Conservation (phyloP, 2,797 vertebrate genomes). For the Jordanella pulchra region DNA sequence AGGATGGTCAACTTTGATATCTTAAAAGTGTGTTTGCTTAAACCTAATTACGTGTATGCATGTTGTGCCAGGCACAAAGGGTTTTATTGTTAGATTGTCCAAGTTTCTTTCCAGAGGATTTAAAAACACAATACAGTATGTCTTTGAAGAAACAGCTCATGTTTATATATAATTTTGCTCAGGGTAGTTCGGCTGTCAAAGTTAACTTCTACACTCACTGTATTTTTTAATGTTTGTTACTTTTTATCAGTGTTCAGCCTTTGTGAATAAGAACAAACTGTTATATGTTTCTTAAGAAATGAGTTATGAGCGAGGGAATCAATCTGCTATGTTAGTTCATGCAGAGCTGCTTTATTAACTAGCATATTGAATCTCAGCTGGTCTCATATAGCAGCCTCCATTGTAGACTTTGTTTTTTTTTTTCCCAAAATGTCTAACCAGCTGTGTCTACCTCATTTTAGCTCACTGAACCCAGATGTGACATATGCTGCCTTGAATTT, state of each 20-base stretch:
- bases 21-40: background rate
- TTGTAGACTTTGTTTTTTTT: constrained; percentile 15
- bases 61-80: no score
- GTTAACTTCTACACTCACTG: background rate
- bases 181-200: background rate
- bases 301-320: constrained; percentile 24
- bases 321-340: constrained; percentile 15
- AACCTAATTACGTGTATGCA: background rate
- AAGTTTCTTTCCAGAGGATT: background rate
- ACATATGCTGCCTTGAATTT: constrained; percentile 34
- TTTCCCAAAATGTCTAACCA: constrained; percentile 46
- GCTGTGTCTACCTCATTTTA: constrained; percentile 47
- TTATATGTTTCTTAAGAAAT: constrained; percentile 17
- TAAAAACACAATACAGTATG: background rate
- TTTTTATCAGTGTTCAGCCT: background rate
- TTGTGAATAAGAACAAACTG: constrained; percentile 2
- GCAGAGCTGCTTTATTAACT: constrained; percentile 35
- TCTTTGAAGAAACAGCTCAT: background rate
- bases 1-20: background rate
- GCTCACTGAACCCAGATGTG: constrained; percentile 42
- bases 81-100: background rate
- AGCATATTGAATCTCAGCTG: constrained; percentile 60
- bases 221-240: background rate
- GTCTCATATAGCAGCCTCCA: constrained; percentile 39
- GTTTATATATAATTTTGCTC: background rate